A percentile compares a stretch with the other conserved stretches of the same genome.
phyloP scores from a whole-genome alignment of 2,797 vertebrate species.

The Ctenopoma multispine region DNA sequence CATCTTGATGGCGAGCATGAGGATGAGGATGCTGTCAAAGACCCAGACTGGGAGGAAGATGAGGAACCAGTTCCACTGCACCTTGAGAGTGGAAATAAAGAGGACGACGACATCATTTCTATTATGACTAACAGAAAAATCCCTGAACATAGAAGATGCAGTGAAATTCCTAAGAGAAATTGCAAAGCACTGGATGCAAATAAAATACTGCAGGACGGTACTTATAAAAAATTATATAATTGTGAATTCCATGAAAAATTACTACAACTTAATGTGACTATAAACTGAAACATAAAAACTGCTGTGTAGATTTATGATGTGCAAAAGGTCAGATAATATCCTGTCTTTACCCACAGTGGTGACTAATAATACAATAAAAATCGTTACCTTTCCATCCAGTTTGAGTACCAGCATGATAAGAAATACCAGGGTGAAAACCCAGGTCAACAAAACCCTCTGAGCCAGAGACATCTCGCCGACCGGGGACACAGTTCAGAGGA shows the following conservation, averaged over 20 bases:
- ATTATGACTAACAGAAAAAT: neutral
- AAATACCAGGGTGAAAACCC: constrained; percentile 95
- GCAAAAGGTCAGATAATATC: neutral
- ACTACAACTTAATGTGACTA: neutral
- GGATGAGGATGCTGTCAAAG: constrained; percentile 93
- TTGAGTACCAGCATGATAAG: constrained; percentile 96
- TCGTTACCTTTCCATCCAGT: constrained; percentile 89
- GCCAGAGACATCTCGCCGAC: constrained; percentile 94
- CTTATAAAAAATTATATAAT: neutral
- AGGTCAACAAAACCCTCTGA: constrained; percentile 95
- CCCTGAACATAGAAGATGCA: neutral
- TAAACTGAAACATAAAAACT: too few species aligned
- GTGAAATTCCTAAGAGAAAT: neutral
- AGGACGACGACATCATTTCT: neutral
- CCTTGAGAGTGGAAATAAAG: constrained; percentile 56
- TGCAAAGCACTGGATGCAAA: neutral
- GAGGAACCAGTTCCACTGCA: constrained; percentile 98
- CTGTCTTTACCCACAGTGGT: neutral
- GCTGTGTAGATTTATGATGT: neutral
- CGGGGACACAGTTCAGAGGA: constrained; percentile 50
- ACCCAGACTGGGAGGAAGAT: constrained; percentile 97
- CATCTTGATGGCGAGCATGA: constrained; percentile 96
- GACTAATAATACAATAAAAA: too few species aligned
- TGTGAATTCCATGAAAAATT: neutral
- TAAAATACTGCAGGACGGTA: neutral